A percentile compares a stretch with the other conserved stretches of the same genome.
Conservation (phyloP, 1,140 invertebrate species). For the Adelges cooleyi region DNA sequence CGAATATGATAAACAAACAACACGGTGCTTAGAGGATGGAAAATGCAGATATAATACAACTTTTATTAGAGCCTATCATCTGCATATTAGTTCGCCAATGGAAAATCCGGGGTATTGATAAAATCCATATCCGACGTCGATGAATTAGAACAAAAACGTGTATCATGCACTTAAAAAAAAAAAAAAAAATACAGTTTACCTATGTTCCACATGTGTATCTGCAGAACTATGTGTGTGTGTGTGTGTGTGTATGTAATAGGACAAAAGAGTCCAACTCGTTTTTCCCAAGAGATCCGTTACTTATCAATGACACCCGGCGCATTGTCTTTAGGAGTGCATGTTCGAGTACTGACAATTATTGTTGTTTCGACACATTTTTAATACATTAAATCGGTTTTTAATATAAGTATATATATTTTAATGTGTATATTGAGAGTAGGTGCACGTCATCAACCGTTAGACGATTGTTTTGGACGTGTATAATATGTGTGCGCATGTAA, state of each 20-base stretch:
- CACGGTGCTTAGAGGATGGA: too few relatives aligned
- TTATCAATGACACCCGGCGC: constrained; percentile 10
- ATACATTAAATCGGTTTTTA: constrained; percentile 17
- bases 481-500: background rate
- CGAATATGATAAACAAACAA: too few relatives aligned
- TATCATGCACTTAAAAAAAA: constrained; percentile 13
- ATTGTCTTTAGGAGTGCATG: constrained; percentile 3
- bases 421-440: background rate
- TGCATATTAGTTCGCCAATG: too few relatives aligned
- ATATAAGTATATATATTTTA: background rate
- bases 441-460: constrained; percentile 16
- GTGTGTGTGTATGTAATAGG: background rate
- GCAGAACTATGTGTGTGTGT: background rate
- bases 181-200: background rate
- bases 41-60: too few relatives aligned
- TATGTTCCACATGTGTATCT: background rate
- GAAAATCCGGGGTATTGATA: background rate
- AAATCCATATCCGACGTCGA: background rate
- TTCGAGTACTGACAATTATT: constrained; percentile 3
- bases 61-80: too few relatives aligned
- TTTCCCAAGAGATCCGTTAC: constrained; percentile 5
- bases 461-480: background rate
- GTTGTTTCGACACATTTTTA: constrained; percentile 17
- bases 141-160: constrained; percentile 22
- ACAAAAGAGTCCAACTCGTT: background rate